Percentiles rank a stretch among this genome's conserved stretches.
Conservation (phyloP, 1,140 invertebrate genomes). For the Agrilus planipennis region DNA sequence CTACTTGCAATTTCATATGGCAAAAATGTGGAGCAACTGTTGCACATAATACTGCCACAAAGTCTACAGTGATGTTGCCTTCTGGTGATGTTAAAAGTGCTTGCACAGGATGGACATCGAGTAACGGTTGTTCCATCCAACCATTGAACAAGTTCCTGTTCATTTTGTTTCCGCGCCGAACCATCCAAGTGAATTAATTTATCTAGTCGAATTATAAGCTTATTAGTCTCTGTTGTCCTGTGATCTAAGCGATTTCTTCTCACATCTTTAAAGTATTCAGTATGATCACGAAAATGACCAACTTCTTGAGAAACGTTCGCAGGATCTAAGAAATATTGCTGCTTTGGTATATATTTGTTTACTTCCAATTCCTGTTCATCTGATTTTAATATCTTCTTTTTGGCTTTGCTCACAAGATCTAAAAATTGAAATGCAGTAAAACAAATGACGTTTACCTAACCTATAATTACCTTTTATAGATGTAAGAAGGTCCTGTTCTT, state of each 20-base stretch:
- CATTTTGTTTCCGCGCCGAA: slow-evolving; percentile 69
- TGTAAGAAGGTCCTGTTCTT: slow-evolving; percentile 80
- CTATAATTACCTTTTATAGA: slow-evolving; percentile 66
- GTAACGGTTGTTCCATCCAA: slow-evolving; percentile 81
- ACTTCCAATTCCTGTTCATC: slow-evolving; percentile 52
- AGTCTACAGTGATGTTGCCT: slow-evolving; percentile 93
- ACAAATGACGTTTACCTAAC: slow-evolving; percentile 1
- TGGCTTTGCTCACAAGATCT: slow-evolving; percentile 79
- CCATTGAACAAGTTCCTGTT: slow-evolving; percentile 78
- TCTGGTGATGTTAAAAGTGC: slow-evolving; percentile 73
- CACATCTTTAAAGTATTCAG: slow-evolving; percentile 66
- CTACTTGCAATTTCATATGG: slow-evolving; percentile 72
- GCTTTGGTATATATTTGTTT: slow-evolving; percentile 37
- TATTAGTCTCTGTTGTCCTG: slow-evolving; percentile 90
- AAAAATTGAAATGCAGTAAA: slow-evolving; percentile 24
- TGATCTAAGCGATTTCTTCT: slow-evolving; percentile 56
- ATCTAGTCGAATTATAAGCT: slow-evolving; percentile 85
- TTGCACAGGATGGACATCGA: slow-evolving; percentile 83
- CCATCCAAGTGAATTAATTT: slow-evolving; percentile 82
- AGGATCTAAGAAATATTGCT: slow-evolving; percentile 23
- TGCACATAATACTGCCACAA: slow-evolving; percentile 91
- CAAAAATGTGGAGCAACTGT: slow-evolving; percentile 85
- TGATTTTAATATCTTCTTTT: slow-evolving; percentile 75
- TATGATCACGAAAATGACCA: slow-evolving; percentile 55
- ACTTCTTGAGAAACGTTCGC: slow-evolving; percentile 48